phyloP scores from a whole-genome alignment of 2,797 vertebrate genomes.

The Acanthiza pusilla region DNA sequence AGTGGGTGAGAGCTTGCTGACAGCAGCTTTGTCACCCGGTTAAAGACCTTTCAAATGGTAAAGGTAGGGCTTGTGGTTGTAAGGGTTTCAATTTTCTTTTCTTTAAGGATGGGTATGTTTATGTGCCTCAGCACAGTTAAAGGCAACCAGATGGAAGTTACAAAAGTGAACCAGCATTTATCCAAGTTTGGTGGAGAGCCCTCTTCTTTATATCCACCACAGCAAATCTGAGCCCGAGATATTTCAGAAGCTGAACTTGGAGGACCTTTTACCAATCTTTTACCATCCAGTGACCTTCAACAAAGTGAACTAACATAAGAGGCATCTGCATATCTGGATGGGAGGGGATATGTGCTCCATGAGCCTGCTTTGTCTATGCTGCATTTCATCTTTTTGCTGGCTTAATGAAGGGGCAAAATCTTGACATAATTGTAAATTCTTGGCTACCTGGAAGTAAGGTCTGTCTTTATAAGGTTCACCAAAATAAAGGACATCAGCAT shows the following conservation, averaged over 20 bases:
- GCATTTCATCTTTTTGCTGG: background rate
- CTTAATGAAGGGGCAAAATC: background rate
- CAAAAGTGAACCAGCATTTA: background rate
- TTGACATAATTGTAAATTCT: background rate
- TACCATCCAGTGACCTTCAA: background rate
- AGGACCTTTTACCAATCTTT: background rate
- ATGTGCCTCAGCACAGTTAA: background rate
- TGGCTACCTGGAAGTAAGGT: background rate
- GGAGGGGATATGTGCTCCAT: background rate
- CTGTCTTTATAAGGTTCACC: background rate
- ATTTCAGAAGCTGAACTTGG: background rate
- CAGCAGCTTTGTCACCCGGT: background rate
- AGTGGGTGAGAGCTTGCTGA: background rate
- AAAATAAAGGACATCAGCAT: background rate
- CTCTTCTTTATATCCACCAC: background rate
- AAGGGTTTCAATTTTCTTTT: background rate
- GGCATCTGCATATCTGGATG: background rate
- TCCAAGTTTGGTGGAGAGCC: background rate
- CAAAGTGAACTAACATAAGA: background rate
- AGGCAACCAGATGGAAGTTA: background rate
- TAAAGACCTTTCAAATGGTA: background rate
- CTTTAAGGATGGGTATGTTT: background rate
- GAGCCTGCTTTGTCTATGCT: accelerated
- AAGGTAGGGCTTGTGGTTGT: background rate
- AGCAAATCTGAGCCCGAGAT: background rate